phyloP scores from a whole-genome alignment of 1,140 invertebrate genomes.

The Magallana ariakensis region DNA sequence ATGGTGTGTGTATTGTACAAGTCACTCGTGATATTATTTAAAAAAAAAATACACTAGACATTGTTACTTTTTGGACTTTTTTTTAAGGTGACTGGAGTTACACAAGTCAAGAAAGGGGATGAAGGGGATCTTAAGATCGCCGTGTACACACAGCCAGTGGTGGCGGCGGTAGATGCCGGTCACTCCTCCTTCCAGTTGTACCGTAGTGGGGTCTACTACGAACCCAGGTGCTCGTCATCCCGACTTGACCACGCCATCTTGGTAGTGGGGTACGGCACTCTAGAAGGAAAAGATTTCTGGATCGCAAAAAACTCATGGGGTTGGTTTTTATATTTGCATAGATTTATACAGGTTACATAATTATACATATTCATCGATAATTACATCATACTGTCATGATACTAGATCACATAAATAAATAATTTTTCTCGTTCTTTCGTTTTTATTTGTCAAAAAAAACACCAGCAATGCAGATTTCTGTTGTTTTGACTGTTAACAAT shows the following conservation, averaged over 20 bases:
- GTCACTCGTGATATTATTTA: no score
- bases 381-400: no score
- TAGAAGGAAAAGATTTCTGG: slow-evolving; percentile 64
- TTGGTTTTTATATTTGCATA: slow-evolving; percentile 38
- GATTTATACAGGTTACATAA: no score
- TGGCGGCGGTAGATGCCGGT: slow-evolving; percentile 92
- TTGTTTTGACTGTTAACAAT: no score
- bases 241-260: slow-evolving; percentile 83
- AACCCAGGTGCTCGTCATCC: slow-evolving; percentile 73
- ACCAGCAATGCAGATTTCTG: no score
- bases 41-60: no score
- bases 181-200: slow-evolving; percentile 89
- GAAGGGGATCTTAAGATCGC: slow-evolving; percentile 56
- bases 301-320: slow-evolving; percentile 71
- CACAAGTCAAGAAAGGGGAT: slow-evolving; percentile 39
- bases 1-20: no score
- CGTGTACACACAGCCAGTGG: slow-evolving; percentile 81
- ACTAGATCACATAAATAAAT: background rate
- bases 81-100: slow-evolving; percentile 43
- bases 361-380: no score
- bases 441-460: no score
- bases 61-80: background rate
- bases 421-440: background rate
- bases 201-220: slow-evolving; percentile 69
- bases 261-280: slow-evolving; percentile 68